phyloP scores from a whole-genome alignment of 2,113 vertebrate genomes.

The Aegotheles bennettii region DNA sequence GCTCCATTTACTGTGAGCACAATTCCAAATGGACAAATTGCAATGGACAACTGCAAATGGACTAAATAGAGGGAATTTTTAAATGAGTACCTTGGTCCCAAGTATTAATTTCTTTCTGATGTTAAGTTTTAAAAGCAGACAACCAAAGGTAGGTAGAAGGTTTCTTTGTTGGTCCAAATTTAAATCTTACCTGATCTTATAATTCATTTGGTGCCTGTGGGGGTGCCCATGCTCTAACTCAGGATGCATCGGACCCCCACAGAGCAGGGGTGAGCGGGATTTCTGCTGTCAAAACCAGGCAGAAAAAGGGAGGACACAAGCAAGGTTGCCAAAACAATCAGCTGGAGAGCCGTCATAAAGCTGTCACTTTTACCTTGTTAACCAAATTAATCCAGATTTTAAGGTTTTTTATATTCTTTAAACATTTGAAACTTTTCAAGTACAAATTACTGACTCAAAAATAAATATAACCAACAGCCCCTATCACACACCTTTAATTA shows the following conservation, averaged over 20 bases:
- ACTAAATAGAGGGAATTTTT: neutral
- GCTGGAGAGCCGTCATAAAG: neutral
- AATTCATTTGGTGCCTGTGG: neutral
- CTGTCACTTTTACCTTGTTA: neutral
- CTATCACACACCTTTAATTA: neutral
- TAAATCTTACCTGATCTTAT: neutral
- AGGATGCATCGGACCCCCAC: rapidly evolving
- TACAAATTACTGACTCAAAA: neutral
- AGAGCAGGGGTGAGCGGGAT: neutral
- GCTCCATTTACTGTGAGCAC: neutral
- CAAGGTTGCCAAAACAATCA: neutral
- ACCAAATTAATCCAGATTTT: neutral
- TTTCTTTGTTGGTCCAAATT: neutral
- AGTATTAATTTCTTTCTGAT: neutral
- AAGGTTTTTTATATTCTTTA: neutral
- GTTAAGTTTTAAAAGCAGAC: neutral
- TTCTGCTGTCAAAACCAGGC: neutral
- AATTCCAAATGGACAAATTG: neutral
- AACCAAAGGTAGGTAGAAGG: neutral
- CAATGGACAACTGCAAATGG: neutral
- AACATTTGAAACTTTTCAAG: neutral
- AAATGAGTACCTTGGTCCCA: neutral
- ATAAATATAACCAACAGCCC: neutral
- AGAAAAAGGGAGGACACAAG: neutral
- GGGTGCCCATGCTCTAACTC: neutral